Conservation (phyloP, 2,797 vertebrate genomes). For the Rhyacichthys aspro region DNA sequence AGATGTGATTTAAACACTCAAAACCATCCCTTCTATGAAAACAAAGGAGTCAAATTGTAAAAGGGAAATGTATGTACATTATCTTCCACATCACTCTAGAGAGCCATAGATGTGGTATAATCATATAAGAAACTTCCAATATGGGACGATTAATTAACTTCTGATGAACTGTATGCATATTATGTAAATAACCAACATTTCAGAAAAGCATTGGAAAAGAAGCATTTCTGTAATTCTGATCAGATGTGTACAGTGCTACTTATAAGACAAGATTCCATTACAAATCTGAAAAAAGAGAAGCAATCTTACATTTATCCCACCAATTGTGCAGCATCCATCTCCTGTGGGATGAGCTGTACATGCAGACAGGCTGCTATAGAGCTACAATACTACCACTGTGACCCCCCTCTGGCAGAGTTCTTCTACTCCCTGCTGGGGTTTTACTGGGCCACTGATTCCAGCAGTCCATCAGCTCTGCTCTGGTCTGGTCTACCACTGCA, state of each 20-base stretch:
- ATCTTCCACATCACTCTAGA: not conserved
- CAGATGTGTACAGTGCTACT: not conserved
- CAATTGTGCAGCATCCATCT: constrained; percentile 13
- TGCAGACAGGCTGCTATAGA: constrained; percentile 39
- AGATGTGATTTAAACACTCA: no score
- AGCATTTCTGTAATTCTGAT: no score
- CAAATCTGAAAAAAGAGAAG: constrained; percentile 13
- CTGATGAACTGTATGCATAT: no score
- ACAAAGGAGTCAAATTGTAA: no score
- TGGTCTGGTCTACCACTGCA: constrained; percentile 50
- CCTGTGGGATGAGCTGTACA: constrained; percentile 34
- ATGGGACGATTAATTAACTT: not conserved
- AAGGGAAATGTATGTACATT: not conserved
- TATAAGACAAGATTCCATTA: constrained; percentile 7
- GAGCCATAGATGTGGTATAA: constrained; percentile 1
- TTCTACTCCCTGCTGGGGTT: constrained; percentile 71
- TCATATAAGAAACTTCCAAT: not conserved
- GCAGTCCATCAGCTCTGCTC: constrained; percentile 55
- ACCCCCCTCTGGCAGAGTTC: constrained; percentile 48
- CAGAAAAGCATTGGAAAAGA: no score
- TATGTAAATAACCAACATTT: not conserved
- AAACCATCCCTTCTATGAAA: no score
- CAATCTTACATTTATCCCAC: constrained; percentile 4
- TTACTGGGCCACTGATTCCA: constrained; percentile 72
- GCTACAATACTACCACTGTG: constrained; percentile 48